Conservation (phyloP, 2,888 invertebrate species). For the Dasysyrphus tricinctus region DNA sequence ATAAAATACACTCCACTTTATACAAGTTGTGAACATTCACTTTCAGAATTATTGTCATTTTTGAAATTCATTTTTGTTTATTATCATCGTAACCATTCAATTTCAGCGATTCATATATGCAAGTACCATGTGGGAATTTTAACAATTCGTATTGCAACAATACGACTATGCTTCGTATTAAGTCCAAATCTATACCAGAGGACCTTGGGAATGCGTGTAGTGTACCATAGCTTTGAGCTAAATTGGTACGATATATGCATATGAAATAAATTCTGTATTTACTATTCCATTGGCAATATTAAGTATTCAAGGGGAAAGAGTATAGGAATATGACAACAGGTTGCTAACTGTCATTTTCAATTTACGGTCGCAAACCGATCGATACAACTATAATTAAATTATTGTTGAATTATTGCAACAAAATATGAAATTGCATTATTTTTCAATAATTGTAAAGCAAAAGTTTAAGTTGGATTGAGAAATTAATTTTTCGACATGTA, state of each 20-base stretch:
- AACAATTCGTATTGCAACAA: not conserved
- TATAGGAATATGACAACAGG: not conserved
- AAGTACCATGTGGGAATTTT: not conserved
- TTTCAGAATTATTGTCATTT: conserved; percentile 20
- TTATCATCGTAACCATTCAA: conserved; percentile 2
- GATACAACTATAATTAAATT: not conserved
- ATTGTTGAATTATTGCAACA: not conserved
- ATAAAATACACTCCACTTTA: not conserved
- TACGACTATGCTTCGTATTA: not conserved
- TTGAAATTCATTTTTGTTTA: conserved; percentile 11
- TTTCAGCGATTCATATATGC: not conserved
- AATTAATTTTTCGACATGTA: not conserved
- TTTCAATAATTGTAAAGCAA: not conserved
- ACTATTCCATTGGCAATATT: not conserved
- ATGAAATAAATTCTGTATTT: not conserved
- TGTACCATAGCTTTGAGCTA: not conserved
- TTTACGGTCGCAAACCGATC: not conserved
- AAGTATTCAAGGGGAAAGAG: not conserved
- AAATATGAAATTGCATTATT: not conserved
- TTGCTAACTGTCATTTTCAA: not conserved
- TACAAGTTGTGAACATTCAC: conserved; percentile 10
- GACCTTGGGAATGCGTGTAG: not conserved
- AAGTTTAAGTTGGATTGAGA: not conserved
- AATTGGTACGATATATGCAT: not conserved
- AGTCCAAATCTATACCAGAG: not conserved